phyloP scores from a whole-genome alignment of 2,888 invertebrate species.

The Steinernema hermaphroditum region DNA sequence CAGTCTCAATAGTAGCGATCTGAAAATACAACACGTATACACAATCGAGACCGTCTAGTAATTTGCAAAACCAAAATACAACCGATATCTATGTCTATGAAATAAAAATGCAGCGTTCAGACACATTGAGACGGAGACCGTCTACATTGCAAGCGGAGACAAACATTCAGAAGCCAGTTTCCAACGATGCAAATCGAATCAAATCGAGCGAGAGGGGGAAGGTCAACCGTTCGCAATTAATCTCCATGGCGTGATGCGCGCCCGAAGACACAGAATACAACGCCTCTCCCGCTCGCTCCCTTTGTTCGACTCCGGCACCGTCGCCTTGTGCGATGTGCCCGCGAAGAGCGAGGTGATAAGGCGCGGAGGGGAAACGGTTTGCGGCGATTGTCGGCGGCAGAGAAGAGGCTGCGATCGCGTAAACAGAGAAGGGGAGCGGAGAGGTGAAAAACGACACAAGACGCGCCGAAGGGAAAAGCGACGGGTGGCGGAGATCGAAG shows the following conservation, averaged over 20 bases:
- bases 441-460: neutral
- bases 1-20: too few species aligned
- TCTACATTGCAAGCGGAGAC: neutral
- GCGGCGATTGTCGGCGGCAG: neutral
- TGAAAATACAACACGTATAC: too few species aligned
- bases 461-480: too few species aligned
- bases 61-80: too few species aligned
- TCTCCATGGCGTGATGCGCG: neutral
- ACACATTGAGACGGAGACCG: too few species aligned
- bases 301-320: neutral
- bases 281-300: neutral
- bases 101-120: too few species aligned
- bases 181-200: neutral
- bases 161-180: neutral
- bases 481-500: too few species aligned
- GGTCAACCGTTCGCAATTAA: neutral
- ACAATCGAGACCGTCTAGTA: too few species aligned
- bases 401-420: neutral
- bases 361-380: neutral
- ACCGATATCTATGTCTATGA: too few species aligned
- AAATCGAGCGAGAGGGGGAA: constrained; percentile 5
- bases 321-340: neutral
- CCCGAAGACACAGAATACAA: neutral
- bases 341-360: neutral
- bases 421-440: neutral